Percentiles rank a stretch among this genome's conserved stretches.
Evolutionary conservation across 2,113 vertebrate genomes (phyloP).

Genomic region (Litocranius walleri): DNA sequence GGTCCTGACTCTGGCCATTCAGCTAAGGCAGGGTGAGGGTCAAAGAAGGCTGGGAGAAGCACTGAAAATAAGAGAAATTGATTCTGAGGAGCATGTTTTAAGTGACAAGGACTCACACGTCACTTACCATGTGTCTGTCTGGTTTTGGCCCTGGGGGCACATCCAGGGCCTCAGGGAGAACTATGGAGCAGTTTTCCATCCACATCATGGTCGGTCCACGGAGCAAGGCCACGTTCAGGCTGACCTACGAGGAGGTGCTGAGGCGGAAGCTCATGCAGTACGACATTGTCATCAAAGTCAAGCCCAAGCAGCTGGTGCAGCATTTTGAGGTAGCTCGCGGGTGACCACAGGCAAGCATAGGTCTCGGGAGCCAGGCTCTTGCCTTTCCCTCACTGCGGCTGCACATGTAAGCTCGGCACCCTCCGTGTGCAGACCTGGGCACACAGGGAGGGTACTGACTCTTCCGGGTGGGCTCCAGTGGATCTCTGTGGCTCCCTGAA

Average conservation of each 20-base stretch:
- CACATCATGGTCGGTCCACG: conserved; percentile 86
- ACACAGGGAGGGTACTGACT: neutral
- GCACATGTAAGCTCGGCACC: neutral
- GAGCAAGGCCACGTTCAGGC: conserved; percentile 92
- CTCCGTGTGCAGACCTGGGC: neutral
- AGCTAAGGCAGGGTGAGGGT: neutral
- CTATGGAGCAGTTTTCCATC: conserved; percentile 93
- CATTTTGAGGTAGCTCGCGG: conserved; percentile 88
- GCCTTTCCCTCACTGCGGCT: neutral
- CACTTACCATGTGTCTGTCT: neutral
- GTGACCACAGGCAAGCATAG: neutral
- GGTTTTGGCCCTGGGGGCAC: neutral
- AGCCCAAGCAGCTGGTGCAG: conserved; percentile 88
- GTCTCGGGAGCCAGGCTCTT: neutral
- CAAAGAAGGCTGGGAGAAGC: neutral
- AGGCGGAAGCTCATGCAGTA: conserved; percentile 89
- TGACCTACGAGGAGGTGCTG: conserved; percentile 93
- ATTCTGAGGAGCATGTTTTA: neutral
- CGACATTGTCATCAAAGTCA: conserved; percentile 89
- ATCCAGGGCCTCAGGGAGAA: conserved; percentile 90
- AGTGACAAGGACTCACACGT: neutral
- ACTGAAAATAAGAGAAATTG: neutral
- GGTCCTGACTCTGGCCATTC: neutral
- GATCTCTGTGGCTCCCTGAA: neutral
- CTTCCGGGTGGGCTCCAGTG: neutral